phyloP scores from a whole-genome alignment of 2,888 invertebrate genomes.

The Koerneria pararmatus region DNA sequence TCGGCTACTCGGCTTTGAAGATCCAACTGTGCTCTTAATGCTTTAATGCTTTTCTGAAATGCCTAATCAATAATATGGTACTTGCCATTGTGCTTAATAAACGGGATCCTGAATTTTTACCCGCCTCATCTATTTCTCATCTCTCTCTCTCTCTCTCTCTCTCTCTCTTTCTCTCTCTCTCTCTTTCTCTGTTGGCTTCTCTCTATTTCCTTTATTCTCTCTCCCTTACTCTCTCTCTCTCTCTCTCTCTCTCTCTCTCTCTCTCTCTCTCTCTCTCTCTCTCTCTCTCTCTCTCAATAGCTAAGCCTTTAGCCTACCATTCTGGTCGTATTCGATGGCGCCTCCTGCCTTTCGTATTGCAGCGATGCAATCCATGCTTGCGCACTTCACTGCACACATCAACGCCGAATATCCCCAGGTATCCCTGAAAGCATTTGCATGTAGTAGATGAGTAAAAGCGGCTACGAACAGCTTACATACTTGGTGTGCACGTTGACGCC shows the following conservation, averaged over 20 bases:
- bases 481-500: conserved; percentile 77
- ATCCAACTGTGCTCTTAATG: too few species aligned
- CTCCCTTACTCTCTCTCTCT: not conserved
- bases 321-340: conserved; percentile 43
- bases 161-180: too few species aligned
- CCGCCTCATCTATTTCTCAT: too few species aligned
- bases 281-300: conserved; percentile 14
- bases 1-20: too few species aligned
- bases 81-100: too few species aligned
- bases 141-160: too few species aligned
- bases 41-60: too few species aligned
- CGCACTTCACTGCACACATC: conserved; percentile 68
- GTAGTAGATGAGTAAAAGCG: conserved; percentile 6
- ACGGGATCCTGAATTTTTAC: too few species aligned
- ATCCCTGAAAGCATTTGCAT: conserved; percentile 43
- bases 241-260: not conserved
- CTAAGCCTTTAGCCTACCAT: conserved; percentile 35
- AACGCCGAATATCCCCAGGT: conserved; percentile 63
- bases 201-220: too few species aligned
- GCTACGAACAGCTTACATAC: conserved; percentile 24
- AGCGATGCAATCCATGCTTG: conserved; percentile 44
- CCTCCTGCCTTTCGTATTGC: conserved; percentile 51
- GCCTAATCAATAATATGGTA: too few species aligned
- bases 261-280: conserved; percentile 7
- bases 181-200: too few species aligned